phyloP scores from a whole-genome alignment of 2,888 invertebrate genomes.

The Calameuta filiformis region DNA sequence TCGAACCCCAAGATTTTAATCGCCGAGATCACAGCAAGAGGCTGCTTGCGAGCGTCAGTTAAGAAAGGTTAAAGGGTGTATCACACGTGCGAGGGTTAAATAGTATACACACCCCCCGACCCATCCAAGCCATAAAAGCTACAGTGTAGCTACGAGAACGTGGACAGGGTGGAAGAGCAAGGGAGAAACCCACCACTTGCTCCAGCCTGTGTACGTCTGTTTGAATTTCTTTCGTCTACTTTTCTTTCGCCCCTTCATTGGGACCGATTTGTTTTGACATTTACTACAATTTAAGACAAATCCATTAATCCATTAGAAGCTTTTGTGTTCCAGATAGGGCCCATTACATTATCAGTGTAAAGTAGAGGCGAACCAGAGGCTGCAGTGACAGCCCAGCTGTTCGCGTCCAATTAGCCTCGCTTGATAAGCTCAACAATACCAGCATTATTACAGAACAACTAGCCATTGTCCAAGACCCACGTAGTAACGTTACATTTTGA shows the following conservation, averaged over 20 bases:
- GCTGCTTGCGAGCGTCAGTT: not conserved
- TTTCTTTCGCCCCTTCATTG: not conserved
- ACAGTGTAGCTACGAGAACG: not conserved
- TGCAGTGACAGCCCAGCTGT: slow-evolving; percentile 59
- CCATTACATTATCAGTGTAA: slow-evolving; percentile 62
- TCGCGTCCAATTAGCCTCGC: slow-evolving; percentile 64
- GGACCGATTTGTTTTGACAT: slow-evolving; percentile 51
- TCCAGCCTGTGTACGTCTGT: too few species aligned
- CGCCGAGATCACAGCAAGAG: not conserved
- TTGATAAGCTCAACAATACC: slow-evolving; percentile 65
- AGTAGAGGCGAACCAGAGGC: slow-evolving; percentile 46
- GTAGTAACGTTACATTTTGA: slow-evolving; percentile 53
- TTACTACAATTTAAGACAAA: slow-evolving; percentile 54
- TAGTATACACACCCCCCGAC: not conserved
- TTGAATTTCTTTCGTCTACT: not conserved
- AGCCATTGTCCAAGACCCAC: slow-evolving; percentile 44
- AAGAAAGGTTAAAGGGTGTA: slow-evolving; percentile 4
- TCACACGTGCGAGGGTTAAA: not conserved
- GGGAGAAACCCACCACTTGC: too few species aligned
- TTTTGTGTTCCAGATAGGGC: slow-evolving; percentile 60
- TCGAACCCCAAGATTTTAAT: too few species aligned
- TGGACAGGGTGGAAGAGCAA: too few species aligned
- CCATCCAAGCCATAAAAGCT: not conserved
- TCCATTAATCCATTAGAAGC: slow-evolving; percentile 59
- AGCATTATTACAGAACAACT: slow-evolving; percentile 61